Conservation (phyloP, 1,140 invertebrate genomes). For the Cryptotermes secundus region DNA sequence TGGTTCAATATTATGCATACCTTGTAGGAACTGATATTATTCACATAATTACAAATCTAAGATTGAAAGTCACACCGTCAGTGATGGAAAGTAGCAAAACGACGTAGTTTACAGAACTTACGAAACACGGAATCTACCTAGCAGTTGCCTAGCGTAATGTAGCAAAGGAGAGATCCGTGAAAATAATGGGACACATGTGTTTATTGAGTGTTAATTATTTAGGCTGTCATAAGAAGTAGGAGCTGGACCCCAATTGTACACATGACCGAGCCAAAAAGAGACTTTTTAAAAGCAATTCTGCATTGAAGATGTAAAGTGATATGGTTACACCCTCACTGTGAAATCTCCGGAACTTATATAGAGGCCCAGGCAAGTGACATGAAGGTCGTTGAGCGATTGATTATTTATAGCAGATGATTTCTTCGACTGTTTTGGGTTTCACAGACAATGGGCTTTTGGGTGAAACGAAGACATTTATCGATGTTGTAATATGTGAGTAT, state of each 20-base stretch:
- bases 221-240: not conserved
- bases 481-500: constrained; percentile 30
- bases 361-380: constrained; percentile 27
- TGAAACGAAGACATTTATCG: constrained; percentile 24
- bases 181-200: constrained; percentile 32
- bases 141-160: not conserved
- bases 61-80: not conserved
- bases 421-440: constrained; percentile 30
- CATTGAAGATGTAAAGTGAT: not conserved
- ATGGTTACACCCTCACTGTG: constrained; percentile 17
- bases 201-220: constrained; percentile 32
- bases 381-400: constrained; percentile 34
- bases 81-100: not conserved
- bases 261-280: constrained; percentile 27
- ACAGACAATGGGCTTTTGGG: constrained; percentile 25
- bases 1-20: no score
- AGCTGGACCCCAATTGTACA: constrained; percentile 8
- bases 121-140: not conserved
- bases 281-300: not conserved
- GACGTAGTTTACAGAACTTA: not conserved
- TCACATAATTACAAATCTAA: no score
- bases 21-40: no score
- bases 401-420: constrained; percentile 37
- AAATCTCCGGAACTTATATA: not conserved
- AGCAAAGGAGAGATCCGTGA: constrained; percentile 18